Evolutionary conservation across 92 coral and sea anemone species (phyloP).

Genomic region (Heteractis magnifica): DNA sequence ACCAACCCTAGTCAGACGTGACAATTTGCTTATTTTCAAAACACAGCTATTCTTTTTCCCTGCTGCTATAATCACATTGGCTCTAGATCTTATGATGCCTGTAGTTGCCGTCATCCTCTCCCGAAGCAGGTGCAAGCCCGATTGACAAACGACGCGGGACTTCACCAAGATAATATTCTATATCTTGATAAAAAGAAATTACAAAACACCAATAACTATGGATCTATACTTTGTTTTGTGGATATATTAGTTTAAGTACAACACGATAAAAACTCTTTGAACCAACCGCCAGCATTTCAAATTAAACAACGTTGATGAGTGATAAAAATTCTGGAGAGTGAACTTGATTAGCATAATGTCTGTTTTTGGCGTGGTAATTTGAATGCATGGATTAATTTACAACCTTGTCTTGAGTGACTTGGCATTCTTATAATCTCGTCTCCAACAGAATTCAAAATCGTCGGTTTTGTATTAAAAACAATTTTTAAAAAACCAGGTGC

Average conservation of each 20-base stretch:
- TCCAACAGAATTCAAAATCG: too few species aligned
- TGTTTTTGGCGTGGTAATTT: too few species aligned
- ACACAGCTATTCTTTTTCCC: too few species aligned
- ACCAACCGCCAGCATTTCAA: neutral
- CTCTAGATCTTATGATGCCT: too few species aligned
- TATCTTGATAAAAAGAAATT: neutral
- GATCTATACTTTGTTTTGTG: neutral
- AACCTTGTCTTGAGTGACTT: neutral
- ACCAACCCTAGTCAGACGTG: too few species aligned
- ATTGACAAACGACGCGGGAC: neutral
- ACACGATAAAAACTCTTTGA: neutral
- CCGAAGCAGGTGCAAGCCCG: neutral
- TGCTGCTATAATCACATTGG: too few species aligned
- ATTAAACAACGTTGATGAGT: neutral
- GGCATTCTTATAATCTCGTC: neutral
- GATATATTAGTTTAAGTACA: neutral
- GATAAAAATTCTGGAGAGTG: neutral
- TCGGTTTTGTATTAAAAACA: too few species aligned
- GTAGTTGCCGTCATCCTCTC: neutral
- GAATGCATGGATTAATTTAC: neutral
- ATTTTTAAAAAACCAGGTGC: too few species aligned
- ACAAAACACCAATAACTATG: neutral
- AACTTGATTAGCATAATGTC: neutral
- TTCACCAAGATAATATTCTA: neutral
- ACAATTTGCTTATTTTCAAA: too few species aligned